Base-by-base conservation (phyloP, 2,888 invertebrate species). In the Tribolium freemani region DNA sequence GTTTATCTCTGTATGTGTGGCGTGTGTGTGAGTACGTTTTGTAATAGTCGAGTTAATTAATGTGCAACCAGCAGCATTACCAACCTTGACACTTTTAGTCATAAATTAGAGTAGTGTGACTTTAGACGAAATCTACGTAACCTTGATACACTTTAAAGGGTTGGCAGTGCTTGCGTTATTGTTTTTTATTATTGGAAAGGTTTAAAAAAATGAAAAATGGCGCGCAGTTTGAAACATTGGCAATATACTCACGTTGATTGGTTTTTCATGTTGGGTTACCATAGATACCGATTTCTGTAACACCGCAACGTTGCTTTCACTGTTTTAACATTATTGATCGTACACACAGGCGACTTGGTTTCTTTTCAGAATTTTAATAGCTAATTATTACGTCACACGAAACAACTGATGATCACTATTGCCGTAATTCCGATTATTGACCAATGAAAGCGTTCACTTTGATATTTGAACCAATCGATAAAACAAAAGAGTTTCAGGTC, bases 61-160 rank as follows among this genome's bases (percentile, higher is more conserved):
- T 60, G 69, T 69, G 53, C 51, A 60, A 48, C 57, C 57, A 57
- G 20, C 66, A 63, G 54, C 44, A 56, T 45, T 56, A 46, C 53
- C 66, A 56, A 56, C 69, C 69, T 69, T 69, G 69, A 60, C 69
- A 69, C 69, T 66, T 66, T 66, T 66, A 8, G 16, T 20, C 13
- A 16, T 21, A 51, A 16, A 16, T 50, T 38, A 38, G 38, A 38
- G 38, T 38, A 38, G 3, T 38, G 38, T 38, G 38, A 38, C 38
- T 38, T n/a, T 38, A n/a, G 38, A n/a, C 38, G n/a, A n/a, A 38
- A 38, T 38, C 8, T n/a, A 0, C 60, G n/a, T 20, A 26, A 10
- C 60, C 60, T 60, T 60, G 60, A 48, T 60, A 60, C 46, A 48
- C 21, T 48, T 60, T 48, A 38, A 38, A 38, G 5, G 38, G 8